A percentile compares a stretch with the other conserved stretches of the same genome.
Evolutionary conservation across 2,888 invertebrate genomes (phyloP).

Genomic region (Leptopterna dolabrata): DNA sequence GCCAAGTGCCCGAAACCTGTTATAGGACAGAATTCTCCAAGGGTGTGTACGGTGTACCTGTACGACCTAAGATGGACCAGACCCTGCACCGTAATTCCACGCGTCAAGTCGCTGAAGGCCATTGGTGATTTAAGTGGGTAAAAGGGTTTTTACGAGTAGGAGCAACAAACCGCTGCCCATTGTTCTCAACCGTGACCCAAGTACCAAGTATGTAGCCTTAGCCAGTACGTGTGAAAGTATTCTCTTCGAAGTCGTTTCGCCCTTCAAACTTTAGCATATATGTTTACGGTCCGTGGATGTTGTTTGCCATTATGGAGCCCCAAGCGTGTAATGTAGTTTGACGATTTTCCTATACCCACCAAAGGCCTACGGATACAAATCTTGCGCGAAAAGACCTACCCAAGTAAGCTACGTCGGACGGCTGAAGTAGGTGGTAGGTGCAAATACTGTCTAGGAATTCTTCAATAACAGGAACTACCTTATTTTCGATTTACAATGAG

Average conservation of each 20-base stretch:
- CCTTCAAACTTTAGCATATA: not conserved
- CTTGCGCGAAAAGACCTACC: not conserved
- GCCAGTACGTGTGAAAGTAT: constrained; percentile 9
- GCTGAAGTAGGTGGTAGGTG: too few relatives aligned
- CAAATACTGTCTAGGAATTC: too few relatives aligned
- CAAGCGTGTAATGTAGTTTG: not conserved
- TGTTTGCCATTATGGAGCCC: not conserved
- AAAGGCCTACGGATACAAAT: not conserved
- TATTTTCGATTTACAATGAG: too few relatives aligned
- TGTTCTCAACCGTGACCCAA: constrained; percentile 29
- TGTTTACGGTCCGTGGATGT: not conserved
- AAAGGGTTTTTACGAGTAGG: constrained; percentile 42
- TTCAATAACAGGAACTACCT: too few relatives aligned
- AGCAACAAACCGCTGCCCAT: constrained; percentile 16
- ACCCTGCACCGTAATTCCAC: constrained; percentile 36
- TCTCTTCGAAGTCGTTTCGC: not conserved
- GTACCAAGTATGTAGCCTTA: constrained; percentile 3
- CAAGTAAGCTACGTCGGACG: too few relatives aligned
- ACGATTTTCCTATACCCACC: not conserved
- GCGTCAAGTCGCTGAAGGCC: constrained; percentile 46
- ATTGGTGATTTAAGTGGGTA: constrained; percentile 43
- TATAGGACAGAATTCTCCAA: not conserved
- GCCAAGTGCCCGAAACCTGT: not conserved
- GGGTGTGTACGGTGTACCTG: not conserved
- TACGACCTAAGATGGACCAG: not conserved